Conservation (phyloP, 2,113 vertebrate genomes). For the Axis porcinus region DNA sequence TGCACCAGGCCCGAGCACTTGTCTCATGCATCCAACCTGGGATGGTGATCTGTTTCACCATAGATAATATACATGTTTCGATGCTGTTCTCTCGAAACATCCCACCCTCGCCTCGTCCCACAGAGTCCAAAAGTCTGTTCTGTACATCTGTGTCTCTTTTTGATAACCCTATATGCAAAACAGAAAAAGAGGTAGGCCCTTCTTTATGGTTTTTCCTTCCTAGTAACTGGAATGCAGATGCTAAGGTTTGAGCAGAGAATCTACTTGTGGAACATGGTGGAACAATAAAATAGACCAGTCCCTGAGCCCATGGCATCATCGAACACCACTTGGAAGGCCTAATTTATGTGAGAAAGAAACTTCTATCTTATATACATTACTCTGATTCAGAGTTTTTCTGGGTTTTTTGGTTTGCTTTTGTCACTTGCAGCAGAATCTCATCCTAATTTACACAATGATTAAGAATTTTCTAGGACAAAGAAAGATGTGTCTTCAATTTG, state of each 20-base stretch:
- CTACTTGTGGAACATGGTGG: not conserved
- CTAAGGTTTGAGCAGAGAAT: not conserved
- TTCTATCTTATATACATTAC: not conserved
- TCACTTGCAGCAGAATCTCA: not conserved
- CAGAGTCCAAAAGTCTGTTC: too few relatives aligned
- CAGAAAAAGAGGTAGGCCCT: not conserved
- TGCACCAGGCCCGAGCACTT: too few relatives aligned
- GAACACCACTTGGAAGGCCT: not conserved
- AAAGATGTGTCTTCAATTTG: not conserved
- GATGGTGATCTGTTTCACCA: too few relatives aligned
- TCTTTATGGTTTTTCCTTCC: not conserved
- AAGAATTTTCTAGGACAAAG: constrained; percentile 4
- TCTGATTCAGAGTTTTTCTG: not conserved
- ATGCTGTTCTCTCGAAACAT: too few relatives aligned
- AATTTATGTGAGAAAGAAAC: not conserved
- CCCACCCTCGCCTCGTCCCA: too few relatives aligned
- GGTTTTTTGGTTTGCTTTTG: not conserved
- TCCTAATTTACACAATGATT: not conserved
- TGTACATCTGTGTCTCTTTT: too few relatives aligned
- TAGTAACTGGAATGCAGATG: not conserved
- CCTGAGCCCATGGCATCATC: not conserved
- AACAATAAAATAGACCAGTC: not conserved
- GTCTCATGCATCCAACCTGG: too few relatives aligned
- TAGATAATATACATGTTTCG: too few relatives aligned
- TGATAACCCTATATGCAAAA: too few relatives aligned